Conservation (phyloP, 2,797 vertebrate species). For the Buphagus erythrorhynchus region DNA sequence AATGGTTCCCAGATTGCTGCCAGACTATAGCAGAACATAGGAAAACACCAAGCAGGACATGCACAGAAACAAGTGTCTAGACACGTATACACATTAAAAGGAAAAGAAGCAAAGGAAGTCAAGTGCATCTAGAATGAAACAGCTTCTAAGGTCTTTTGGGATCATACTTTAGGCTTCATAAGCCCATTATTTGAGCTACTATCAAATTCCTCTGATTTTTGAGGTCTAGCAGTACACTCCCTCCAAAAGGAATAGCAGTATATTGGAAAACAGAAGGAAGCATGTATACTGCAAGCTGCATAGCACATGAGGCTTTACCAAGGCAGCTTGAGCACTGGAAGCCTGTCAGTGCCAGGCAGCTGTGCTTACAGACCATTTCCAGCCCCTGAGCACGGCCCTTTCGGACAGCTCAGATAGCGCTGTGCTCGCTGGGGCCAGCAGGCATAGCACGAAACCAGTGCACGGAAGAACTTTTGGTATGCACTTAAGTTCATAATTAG, state of each 20-base stretch:
- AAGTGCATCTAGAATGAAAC: background rate
- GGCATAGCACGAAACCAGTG: background rate
- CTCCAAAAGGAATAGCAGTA: background rate
- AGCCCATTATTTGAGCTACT: background rate
- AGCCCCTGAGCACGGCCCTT: background rate
- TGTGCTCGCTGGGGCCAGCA: background rate
- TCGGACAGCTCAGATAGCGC: background rate
- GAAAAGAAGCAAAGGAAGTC: background rate
- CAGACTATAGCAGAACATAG: background rate
- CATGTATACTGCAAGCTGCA: background rate
- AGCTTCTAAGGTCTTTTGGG: background rate
- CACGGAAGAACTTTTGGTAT: constrained; percentile 42
- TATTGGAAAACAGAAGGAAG: background rate
- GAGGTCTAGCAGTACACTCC: background rate
- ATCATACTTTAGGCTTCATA: background rate
- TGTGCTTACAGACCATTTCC: background rate
- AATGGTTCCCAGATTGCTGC: background rate
- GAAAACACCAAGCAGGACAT: background rate
- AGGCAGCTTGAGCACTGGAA: background rate
- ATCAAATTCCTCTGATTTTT: background rate
- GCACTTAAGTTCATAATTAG: constrained; percentile 35
- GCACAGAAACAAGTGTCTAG: background rate
- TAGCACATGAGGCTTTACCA: background rate
- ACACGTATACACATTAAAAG: background rate
- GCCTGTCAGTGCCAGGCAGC: background rate